phyloP scores from a whole-genome alignment of 2,888 invertebrate species.

The Ophion obscuratus region DNA sequence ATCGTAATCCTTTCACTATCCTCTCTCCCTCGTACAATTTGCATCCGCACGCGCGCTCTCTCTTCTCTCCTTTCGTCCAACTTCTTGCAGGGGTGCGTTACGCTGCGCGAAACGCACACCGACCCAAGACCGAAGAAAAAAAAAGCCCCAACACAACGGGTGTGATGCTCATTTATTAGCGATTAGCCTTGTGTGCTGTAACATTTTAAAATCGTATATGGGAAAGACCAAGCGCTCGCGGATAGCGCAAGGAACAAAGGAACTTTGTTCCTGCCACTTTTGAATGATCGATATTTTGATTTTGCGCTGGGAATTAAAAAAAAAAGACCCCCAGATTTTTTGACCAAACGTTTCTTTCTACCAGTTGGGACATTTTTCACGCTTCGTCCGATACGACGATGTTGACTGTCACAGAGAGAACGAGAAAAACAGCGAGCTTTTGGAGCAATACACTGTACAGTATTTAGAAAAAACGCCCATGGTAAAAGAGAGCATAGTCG shows the following conservation, averaged over 20 bases:
- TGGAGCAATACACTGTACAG: too few relatives aligned
- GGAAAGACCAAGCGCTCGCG: neutral
- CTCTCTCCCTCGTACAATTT: constrained; percentile 59
- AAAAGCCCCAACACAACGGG: constrained; percentile 30
- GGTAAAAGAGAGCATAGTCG: too few relatives aligned
- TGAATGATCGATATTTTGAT: constrained; percentile 45
- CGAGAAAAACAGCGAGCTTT: too few relatives aligned
- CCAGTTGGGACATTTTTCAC: too few relatives aligned
- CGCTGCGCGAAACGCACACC: constrained; percentile 18
- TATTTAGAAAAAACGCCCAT: too few relatives aligned
- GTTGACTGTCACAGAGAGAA: too few relatives aligned
- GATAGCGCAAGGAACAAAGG: constrained; percentile 1
- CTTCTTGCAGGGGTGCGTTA: constrained; percentile 15
- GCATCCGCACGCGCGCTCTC: constrained; percentile 54
- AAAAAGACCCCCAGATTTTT: neutral
- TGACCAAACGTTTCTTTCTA: too few relatives aligned
- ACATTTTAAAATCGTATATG: constrained; percentile 39
- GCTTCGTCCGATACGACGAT: too few relatives aligned
- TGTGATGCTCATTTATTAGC: constrained; percentile 56
- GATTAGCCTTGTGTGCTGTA: constrained; percentile 43
- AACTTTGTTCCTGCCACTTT: constrained; percentile 8
- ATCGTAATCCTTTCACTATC: constrained; percentile 67
- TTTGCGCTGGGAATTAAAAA: constrained; percentile 5
- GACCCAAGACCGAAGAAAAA: constrained; percentile 1
- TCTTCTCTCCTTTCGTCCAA: constrained; percentile 20